Conservation (phyloP, 2,797 vertebrate species). For the Cephalopachus bancanus region DNA sequence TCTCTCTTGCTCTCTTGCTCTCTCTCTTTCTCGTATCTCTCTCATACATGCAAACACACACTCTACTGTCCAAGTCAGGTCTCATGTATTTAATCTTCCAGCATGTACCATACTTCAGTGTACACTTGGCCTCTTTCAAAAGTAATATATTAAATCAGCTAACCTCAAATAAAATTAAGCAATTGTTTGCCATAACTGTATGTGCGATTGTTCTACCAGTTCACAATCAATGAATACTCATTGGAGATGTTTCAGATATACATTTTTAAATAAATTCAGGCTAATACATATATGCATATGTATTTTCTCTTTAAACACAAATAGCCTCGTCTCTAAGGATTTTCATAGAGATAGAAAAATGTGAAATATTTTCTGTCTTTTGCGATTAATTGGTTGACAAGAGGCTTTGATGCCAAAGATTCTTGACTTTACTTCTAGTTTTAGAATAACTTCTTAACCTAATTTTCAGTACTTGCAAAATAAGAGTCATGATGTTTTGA, state of each 20-base stretch:
- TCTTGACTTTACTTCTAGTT: background rate
- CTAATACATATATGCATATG: rapidly evolving
- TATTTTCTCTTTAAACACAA: background rate
- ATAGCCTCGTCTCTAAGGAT: too few species aligned
- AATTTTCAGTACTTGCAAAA: background rate
- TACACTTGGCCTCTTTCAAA: background rate
- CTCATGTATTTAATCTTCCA: background rate
- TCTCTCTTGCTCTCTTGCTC: rapidly evolving
- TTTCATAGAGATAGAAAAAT: background rate
- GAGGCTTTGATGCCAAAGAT: background rate
- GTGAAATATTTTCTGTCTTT: background rate
- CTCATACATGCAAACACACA: background rate
- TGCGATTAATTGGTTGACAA: background rate
- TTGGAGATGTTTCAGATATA: background rate
- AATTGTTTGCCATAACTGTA: background rate
- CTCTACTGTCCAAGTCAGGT: background rate
- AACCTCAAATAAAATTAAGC: background rate
- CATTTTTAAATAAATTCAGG: background rate
- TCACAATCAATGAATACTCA: background rate
- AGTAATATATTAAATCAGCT: background rate
- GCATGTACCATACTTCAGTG: background rate
- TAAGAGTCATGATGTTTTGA: background rate
- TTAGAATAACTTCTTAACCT: background rate
- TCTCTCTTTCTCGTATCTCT: too few species aligned
- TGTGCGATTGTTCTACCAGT: background rate